Base-by-base conservation (phyloP, 2,113 vertebrate genomes). In the Pseudorhombus dupliciocellatus region DNA sequence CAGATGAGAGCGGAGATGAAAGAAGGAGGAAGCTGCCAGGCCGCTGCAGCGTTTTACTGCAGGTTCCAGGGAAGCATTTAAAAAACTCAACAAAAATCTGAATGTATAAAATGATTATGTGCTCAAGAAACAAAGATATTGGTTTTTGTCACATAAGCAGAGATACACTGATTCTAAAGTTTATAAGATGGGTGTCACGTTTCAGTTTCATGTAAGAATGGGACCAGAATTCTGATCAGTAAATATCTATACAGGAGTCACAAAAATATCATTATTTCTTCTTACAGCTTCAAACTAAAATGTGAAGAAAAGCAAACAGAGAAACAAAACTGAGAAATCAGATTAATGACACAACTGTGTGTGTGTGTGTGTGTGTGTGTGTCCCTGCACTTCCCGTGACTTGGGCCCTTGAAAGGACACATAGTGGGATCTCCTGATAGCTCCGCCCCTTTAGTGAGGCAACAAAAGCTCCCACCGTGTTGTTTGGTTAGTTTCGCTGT, bases 1-100 rank as follows among this genome's bases (percentile, higher is more conserved):
- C 68, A 90, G 93, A 92, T 93, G 93, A 90, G 82, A 81, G 84
- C 51, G 64, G 77, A 88, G 92, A 91, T 92, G 90, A 94, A 92
- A 93, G 91, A 78, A 84, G 75, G 70, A 89, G 86, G 86, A 91
- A 90, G 81, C 61, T 2, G 87, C 80, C 84, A 84, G 63, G 66
- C 60, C 69, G 65, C 66, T 71, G 79, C 52, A 63, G 77, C 58
- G 80, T 81, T 16, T 58, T 44, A 25, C 73, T 73, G 70, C 89
- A 80, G 80, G 81, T 59, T 31, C 14, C 21, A 50, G 4, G 31
- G 62, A 26, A 63, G 56, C 20, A 31, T 28, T 62, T 48, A 24
- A 7, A 70, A 76, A 51, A 31, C 52, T 75, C 58, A 69, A 66
- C n/a, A 31, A 26, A 4, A 61, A 51, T 54, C 48, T 31, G n/a